phyloP scores from a whole-genome alignment of 2,888 invertebrate genomes.

The Scaptomyza polygonia region DNA sequence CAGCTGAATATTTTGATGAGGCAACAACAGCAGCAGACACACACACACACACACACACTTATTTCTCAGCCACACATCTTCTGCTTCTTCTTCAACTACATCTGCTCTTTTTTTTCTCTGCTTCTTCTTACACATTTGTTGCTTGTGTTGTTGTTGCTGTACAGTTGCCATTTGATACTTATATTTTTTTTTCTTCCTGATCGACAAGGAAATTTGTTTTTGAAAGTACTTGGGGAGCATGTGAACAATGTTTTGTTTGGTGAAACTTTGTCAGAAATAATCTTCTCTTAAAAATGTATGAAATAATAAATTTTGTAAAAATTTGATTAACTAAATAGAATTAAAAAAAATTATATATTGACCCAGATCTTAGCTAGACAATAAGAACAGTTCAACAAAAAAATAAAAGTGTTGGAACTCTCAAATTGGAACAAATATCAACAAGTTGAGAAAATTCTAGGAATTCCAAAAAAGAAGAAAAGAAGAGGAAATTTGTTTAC shows the following conservation, averaged over 20 bases:
- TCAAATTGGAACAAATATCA: background rate
- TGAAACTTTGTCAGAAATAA: background rate
- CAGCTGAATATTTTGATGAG: slow-evolving; percentile 39
- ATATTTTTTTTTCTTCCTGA: slow-evolving; percentile 43
- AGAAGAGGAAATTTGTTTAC: no score
- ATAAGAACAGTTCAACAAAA: background rate
- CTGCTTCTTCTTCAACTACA: background rate
- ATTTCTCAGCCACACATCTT: slow-evolving; percentile 25
- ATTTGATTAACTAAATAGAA: no score
- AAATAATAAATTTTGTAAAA: no score
- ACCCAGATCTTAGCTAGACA: background rate
- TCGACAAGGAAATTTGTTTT: slow-evolving; percentile 35
- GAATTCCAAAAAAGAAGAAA: background rate
- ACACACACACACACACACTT: slow-evolving; percentile 24
- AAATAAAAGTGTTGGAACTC: no score
- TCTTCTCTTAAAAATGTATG: no score
- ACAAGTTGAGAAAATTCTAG: background rate
- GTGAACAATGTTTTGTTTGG: background rate
- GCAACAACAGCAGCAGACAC: slow-evolving; percentile 14
- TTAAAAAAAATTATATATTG: no score
- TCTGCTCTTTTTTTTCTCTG: background rate
- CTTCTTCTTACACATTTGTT: background rate
- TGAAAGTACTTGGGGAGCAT: slow-evolving; percentile 1
- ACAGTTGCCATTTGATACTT: slow-evolving; percentile 57
- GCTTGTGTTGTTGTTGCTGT: slow-evolving; percentile 25